Evolutionary conservation across 2,797 vertebrate species (phyloP).

Genomic region (Sebastolobus alascanus): DNA sequence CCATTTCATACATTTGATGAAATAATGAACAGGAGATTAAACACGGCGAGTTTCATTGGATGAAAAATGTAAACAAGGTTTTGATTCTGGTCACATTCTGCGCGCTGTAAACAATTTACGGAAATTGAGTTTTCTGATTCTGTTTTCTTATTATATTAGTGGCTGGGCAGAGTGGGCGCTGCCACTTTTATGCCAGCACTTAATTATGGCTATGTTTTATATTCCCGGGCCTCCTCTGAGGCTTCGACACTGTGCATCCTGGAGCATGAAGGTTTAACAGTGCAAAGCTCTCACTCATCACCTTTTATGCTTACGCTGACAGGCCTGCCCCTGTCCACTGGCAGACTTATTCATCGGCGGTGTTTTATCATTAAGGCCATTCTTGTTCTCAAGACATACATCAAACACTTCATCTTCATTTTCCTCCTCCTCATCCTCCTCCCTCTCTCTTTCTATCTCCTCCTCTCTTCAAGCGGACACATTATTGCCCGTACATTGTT

Average conservation of each 20-base stretch:
- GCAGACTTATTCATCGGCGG: slow-evolving; percentile 67
- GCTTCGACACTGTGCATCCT: slow-evolving; percentile 57
- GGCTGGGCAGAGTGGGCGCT: slow-evolving; percentile 25
- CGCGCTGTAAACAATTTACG: slow-evolving; percentile 8
- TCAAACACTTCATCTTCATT: slow-evolving; percentile 68
- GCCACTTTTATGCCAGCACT: slow-evolving; percentile 43
- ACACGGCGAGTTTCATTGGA: background rate
- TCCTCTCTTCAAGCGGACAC: slow-evolving; percentile 10
- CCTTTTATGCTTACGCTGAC: slow-evolving; percentile 75
- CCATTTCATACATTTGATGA: background rate
- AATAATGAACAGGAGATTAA: slow-evolving; percentile 24
- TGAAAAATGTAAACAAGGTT: slow-evolving; percentile 21
- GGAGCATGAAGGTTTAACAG: slow-evolving; percentile 75
- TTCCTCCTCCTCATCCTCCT: slow-evolving; percentile 35
- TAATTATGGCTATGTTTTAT: slow-evolving; percentile 64
- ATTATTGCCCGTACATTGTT: slow-evolving; percentile 29
- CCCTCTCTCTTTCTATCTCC: slow-evolving; percentile 12
- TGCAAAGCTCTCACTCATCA: slow-evolving; percentile 78
- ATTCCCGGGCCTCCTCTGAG: slow-evolving; percentile 50
- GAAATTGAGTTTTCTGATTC: slow-evolving; percentile 37
- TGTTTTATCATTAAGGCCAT: slow-evolving; percentile 74
- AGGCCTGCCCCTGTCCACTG: slow-evolving; percentile 67
- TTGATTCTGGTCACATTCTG: slow-evolving; percentile 34
- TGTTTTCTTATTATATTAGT: slow-evolving; percentile 20
- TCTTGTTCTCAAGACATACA: slow-evolving; percentile 68